These are phyloP conservation scores for Micrasema longulum DNA, from an alignment of 1,140 invertebrate species.

Conservation along the genomic window DNA sequence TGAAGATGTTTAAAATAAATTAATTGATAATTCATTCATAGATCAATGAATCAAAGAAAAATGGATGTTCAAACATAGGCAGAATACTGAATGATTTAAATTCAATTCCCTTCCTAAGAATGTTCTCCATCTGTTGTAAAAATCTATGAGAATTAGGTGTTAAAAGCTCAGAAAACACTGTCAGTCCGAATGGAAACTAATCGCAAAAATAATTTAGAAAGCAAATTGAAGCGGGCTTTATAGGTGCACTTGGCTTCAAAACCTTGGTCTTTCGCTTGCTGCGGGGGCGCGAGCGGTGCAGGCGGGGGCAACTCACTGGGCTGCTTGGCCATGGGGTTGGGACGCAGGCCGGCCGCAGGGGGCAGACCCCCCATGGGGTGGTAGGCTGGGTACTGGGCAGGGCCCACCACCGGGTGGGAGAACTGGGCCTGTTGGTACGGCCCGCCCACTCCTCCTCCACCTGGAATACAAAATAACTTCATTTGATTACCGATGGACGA, in stretches of 20 bases:
- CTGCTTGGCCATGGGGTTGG: slow-evolving; percentile 72
- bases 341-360: slow-evolving; percentile 62
- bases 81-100: too few species aligned
- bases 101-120: too few species aligned
- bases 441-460: slow-evolving; percentile 55
- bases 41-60: too few species aligned
- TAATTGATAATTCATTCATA: too few species aligned
- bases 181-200: slow-evolving; percentile 40
- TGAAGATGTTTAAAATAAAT: too few species aligned
- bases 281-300: slow-evolving; percentile 59
- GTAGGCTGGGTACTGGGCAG: slow-evolving; percentile 64
- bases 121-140: too few species aligned
- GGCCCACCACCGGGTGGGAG: slow-evolving; percentile 64
- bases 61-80: too few species aligned
- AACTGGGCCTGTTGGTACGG: slow-evolving; percentile 63
- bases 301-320: slow-evolving; percentile 80
- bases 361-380: slow-evolving; percentile 73
- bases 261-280: slow-evolving; percentile 76
- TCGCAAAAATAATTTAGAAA: slow-evolving; percentile 25
- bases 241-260: slow-evolving; percentile 43
- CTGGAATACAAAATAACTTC: slow-evolving; percentile 2
- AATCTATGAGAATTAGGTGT: too few species aligned
- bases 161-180: slow-evolving; percentile 38
- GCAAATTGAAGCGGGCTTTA: slow-evolving; percentile 13
- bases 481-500: too few species aligned